A percentile compares a stretch with the other conserved stretches of the same genome.
These are phyloP conservation scores for Neomorphus geoffroyi DNA, from an alignment of 2,797 vertebrate genomes.

Conservation along the genomic window DNA sequence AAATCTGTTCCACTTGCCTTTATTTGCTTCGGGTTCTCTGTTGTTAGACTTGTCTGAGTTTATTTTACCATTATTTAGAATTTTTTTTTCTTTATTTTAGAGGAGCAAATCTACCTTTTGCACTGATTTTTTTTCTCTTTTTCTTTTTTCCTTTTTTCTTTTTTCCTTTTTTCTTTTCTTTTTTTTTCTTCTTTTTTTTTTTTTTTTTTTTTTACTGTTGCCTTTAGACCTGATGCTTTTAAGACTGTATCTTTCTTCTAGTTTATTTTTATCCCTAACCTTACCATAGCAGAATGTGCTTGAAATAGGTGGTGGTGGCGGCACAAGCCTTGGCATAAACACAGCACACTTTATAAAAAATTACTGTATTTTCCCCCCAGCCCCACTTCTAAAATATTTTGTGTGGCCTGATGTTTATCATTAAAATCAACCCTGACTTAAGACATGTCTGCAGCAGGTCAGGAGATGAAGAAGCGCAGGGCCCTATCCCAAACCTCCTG, in stretches of 20 bases:
- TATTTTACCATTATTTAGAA: neutral
- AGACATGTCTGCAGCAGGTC: neutral
- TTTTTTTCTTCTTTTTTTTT: neutral
- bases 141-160: neutral
- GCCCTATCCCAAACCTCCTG: neutral
- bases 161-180: neutral
- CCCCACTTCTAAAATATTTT: neutral
- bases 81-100: neutral
- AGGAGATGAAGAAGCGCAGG: neutral
- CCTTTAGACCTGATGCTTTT: neutral
- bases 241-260: neutral
- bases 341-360: neutral
- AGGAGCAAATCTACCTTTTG: neutral
- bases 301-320: neutral
- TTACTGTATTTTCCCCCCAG: rapidly evolving
- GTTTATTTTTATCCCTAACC: neutral
- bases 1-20: neutral
- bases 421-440: neutral
- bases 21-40: constrained; percentile 9
- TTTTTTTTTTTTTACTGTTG: neutral
- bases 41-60: neutral
- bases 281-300: neutral
- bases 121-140: rapidly evolving
- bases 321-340: neutral
- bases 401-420: neutral